Conservation (phyloP, 2,888 invertebrate species). For the Cloeon dipterum region DNA sequence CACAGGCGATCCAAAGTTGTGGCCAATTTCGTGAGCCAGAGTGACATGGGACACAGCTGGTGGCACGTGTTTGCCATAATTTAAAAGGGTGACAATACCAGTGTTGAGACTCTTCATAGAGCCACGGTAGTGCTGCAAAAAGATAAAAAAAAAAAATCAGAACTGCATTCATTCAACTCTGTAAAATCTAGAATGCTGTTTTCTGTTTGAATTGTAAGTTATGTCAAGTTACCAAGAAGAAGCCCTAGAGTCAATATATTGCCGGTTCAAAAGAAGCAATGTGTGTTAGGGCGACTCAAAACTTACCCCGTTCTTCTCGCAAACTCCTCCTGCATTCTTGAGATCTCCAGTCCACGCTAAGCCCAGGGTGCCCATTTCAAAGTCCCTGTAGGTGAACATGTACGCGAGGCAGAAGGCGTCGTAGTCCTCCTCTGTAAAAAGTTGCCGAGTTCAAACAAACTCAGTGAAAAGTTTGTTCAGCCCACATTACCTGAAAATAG, state of each 20-base stretch:
- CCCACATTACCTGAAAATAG: constrained; percentile 72
- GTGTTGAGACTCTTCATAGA: constrained; percentile 89
- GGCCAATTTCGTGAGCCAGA: constrained; percentile 96
- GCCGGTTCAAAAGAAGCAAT: no score
- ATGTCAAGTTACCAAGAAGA: not conserved
- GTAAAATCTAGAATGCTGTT: no score
- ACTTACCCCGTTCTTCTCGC: constrained; percentile 86
- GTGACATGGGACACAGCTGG: constrained; percentile 97
- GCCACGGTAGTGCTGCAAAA: constrained; percentile 73
- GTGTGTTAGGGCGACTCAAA: no score
- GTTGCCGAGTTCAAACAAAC: not conserved
- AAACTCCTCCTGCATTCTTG: constrained; percentile 92
- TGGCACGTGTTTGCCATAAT: constrained; percentile 94
- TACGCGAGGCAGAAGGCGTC: constrained; percentile 96
- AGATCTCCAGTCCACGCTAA: constrained; percentile 95
- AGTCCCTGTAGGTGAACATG: constrained; percentile 94
- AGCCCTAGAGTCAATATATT: no score
- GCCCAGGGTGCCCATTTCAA: constrained; percentile 88
- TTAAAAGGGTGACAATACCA: constrained; percentile 89
- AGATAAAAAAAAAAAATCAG: no score
- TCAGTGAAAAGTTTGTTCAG: not conserved
- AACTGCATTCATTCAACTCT: no score
- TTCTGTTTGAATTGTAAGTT: not conserved
- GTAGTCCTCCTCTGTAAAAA: constrained; percentile 76
- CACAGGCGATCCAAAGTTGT: constrained; percentile 96